These are phyloP conservation scores for Ormia ochracea DNA, from an alignment of 2,888 invertebrate genomes.

Conservation along the genomic window DNA sequence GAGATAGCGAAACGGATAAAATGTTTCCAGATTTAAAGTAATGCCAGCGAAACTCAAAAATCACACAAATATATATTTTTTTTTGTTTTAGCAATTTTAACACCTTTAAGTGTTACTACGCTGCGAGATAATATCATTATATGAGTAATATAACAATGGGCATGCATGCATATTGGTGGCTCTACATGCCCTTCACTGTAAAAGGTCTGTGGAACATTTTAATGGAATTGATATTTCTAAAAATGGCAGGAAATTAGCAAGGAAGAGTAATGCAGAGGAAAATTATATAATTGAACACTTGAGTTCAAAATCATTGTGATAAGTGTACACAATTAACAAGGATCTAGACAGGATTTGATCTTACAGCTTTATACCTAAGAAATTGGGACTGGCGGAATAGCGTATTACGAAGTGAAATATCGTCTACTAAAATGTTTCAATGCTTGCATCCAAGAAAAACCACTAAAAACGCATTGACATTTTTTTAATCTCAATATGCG, in stretches of 20 bases:
- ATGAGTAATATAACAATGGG: conserved; percentile 36
- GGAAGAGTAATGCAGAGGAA: too few species aligned
- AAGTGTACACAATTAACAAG: too few species aligned
- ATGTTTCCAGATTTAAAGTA: conserved; percentile 50
- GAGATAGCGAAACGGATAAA: conserved; percentile 55
- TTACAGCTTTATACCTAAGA: too few species aligned
- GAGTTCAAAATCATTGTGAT: too few species aligned
- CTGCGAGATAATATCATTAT: conserved; percentile 60
- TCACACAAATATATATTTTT: conserved; percentile 60
- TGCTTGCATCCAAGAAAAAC: too few species aligned
- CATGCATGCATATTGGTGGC: conserved; percentile 40
- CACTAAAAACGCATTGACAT: too few species aligned
- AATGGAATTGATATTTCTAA: not conserved
- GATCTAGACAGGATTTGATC: too few species aligned
- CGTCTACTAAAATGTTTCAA: too few species aligned
- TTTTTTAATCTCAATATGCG: too few species aligned
- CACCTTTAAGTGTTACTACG: conserved; percentile 68
- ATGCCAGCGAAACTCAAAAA: conserved; percentile 27
- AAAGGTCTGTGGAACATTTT: not conserved
- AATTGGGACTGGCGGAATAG: too few species aligned
- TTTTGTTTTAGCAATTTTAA: conserved; percentile 73
- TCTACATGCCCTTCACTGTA: conserved; percentile 7
- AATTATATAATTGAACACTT: too few species aligned
- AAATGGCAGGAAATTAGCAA: not conserved
- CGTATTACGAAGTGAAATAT: too few species aligned